These are phyloP conservation scores for Chrysocyon brachyurus DNA, from an alignment of 2,797 vertebrate species.

Conservation along the genomic window DNA sequence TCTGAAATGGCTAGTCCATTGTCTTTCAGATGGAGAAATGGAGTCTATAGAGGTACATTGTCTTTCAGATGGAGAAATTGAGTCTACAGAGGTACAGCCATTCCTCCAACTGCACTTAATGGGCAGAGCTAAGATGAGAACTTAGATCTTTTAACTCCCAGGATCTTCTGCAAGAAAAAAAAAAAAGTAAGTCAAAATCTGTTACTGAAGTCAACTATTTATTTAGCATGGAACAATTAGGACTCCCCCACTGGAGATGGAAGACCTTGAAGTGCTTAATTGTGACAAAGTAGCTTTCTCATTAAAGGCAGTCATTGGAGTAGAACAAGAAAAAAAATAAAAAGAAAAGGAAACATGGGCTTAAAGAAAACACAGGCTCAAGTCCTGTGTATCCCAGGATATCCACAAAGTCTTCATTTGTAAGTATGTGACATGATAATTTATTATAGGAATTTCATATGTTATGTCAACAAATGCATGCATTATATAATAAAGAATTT, in stretches of 20 bases:
- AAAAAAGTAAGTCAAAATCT: neutral
- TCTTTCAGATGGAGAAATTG: neutral
- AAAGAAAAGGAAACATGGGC: neutral
- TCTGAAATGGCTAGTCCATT: neutral
- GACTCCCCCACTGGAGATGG: fast-evolving
- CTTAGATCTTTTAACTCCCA: neutral
- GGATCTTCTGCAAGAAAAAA: neutral
- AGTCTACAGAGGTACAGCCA: neutral
- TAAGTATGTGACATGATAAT: neutral
- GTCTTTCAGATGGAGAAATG: neutral
- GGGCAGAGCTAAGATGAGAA: neutral
- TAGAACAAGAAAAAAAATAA: neutral
- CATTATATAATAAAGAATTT: neutral
- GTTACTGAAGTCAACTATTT: neutral
- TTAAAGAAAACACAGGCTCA: neutral
- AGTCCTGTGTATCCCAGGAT: neutral
- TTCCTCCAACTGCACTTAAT: neutral
- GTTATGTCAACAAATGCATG: neutral
- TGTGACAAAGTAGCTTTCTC: neutral
- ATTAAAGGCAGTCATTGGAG: neutral
- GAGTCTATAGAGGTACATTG: neutral
- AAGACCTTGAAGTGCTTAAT: neutral
- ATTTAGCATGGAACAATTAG: neutral
- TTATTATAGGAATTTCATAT: neutral
- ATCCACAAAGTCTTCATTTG: neutral